Conservation (phyloP, 2,113 vertebrate species). For the Lophochroa leadbeateri region DNA sequence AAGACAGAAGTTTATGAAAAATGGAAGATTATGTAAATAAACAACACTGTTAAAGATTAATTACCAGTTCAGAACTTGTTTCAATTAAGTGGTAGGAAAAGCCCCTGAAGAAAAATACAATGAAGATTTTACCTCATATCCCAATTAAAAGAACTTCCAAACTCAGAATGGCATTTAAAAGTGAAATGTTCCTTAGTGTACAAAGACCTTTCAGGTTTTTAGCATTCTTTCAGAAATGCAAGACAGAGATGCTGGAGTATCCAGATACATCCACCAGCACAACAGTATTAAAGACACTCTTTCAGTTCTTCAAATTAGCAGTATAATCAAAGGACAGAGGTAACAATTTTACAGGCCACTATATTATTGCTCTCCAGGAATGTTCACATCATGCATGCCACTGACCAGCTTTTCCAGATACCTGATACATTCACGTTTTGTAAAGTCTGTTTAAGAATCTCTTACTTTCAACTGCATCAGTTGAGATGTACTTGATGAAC, state of each 20-base stretch:
- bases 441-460: not conserved
- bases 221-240: not conserved
- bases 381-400: not conserved
- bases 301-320: not conserved
- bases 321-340: not conserved
- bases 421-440: not conserved
- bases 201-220: not conserved
- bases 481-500: not conserved
- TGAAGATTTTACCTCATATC: not conserved
- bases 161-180: not conserved
- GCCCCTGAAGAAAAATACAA: not conserved
- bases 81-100: not conserved
- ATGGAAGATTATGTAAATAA: not conserved
- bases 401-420: not conserved
- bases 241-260: not conserved
- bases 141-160: not conserved
- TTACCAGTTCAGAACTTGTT: not conserved
- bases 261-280: not conserved
- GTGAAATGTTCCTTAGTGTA: not conserved
- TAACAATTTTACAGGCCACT: not conserved
- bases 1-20: not conserved
- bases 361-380: slow-evolving; percentile 21
- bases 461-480: not conserved
- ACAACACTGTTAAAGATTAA: not conserved
- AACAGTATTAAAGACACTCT: not conserved